Evolutionary conservation across 2,888 invertebrate species (phyloP).

Genomic region (Thereva nobilitata): DNA sequence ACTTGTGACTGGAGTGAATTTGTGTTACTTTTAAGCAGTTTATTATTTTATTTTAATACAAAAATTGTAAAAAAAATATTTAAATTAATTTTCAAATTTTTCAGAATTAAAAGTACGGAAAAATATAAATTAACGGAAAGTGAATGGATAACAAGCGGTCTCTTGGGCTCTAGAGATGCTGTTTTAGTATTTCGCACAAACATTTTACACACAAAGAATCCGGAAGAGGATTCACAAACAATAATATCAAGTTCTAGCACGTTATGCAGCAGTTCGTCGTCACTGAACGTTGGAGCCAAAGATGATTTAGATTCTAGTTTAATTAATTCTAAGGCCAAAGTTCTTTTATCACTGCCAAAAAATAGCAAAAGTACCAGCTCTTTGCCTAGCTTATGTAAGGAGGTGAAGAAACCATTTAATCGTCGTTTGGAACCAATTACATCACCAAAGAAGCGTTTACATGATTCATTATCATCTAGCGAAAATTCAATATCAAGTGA

Average conservation of each 20-base stretch:
- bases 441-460: constrained; percentile 45
- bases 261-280: constrained; percentile 32
- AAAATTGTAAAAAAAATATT: neutral
- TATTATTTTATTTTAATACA: neutral
- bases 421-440: constrained; percentile 23
- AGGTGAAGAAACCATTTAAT: constrained; percentile 28
- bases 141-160: constrained; percentile 65
- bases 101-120: constrained; percentile 11
- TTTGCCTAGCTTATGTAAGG: constrained; percentile 33
- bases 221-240: constrained; percentile 40
- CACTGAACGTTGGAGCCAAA: constrained; percentile 39
- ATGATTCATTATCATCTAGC: constrained; percentile 52
- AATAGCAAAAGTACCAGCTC: constrained; percentile 39
- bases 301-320: constrained; percentile 37
- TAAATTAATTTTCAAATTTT: neutral
- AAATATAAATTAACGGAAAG: constrained; percentile 6
- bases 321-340: constrained; percentile 43
- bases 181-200: constrained; percentile 69
- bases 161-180: constrained; percentile 66
- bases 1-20: constrained; percentile 3
- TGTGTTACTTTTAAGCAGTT: neutral
- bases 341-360: constrained; percentile 45
- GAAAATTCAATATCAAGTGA: constrained; percentile 55
- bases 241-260: constrained; percentile 3
- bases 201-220: constrained; percentile 57